Evolutionary conservation across 2,888 invertebrate genomes (phyloP), one percentile per base, ranked within the genome.

Genomic region (Lymantria dispar): DNA sequence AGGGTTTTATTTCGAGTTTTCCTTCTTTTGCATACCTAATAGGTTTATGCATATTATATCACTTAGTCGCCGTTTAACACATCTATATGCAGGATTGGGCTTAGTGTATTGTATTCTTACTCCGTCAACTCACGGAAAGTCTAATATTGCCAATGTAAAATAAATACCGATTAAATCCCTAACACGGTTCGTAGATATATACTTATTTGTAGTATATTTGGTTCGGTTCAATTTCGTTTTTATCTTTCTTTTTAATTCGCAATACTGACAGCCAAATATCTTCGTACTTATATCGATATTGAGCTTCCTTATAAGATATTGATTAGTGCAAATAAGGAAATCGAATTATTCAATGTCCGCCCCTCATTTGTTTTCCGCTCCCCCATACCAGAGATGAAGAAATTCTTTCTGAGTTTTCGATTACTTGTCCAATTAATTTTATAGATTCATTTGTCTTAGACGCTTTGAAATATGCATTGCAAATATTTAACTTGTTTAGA

Each of bases 351-450:
- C 91, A 91, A 89, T 83, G 91, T 90, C 91, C 90, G 87, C 91
- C 91, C 88, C 82, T 83, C 87, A 91, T 91, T 90, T 90, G 88
- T 91, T 86, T 85, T 79, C 76, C 69, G 79, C 83, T 87, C 89
- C 91, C 88, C 90, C 76, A 81, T 74, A 84, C 54, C 81, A 85
- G 84, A 89, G 85, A 90, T 87, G 87, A 85, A 89, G 89, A 90
- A 91, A 91, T 91, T 90, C 91, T 91, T 91, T 90, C 87, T 78
- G 82, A 91, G 88, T 90, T 91, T 91, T 91, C 91, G 90, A 91
- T 91, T 91, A 90, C 91, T 90, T 86, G 87, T 87, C 87, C 90
- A 91, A 91, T 90, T 90, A 91, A 90, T 89, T 91, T 90, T 88
- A 90, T 91, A 88, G 88, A 87, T 89, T 87, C 86, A 89, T 91